phyloP scores from a whole-genome alignment of 1,140 invertebrate genomes.

The Drosophila lacertosa region DNA sequence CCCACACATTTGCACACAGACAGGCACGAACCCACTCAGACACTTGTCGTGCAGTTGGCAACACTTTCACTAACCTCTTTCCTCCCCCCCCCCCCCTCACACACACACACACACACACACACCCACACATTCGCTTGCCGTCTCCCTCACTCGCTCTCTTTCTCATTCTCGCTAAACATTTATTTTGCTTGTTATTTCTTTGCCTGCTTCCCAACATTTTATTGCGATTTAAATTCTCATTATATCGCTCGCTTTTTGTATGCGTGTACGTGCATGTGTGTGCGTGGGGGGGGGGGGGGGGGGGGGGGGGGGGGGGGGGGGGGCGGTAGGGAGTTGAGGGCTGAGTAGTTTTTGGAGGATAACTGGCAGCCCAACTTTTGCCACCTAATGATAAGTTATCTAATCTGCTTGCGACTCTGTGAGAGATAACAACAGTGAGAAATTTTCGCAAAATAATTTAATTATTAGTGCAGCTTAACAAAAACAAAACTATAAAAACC shows the following conservation, averaged over 20 bases:
- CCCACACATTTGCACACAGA: constrained; percentile 19
- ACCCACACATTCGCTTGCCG: background rate
- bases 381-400: constrained; percentile 56
- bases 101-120: too few species aligned
- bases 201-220: constrained; percentile 56
- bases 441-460: constrained; percentile 75
- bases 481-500: constrained; percentile 11
- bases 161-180: constrained; percentile 49
- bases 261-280: constrained; percentile 10
- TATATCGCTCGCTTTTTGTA: constrained; percentile 42
- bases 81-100: too few species aligned
- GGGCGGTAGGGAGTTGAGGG: too few species aligned
- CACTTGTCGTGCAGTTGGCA: constrained; percentile 56
- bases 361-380: constrained; percentile 36
- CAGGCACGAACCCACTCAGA: constrained; percentile 26
- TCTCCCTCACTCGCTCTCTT: constrained; percentile 2
- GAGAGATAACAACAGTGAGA: constrained; percentile 62
- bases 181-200: constrained; percentile 70
- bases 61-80: constrained; percentile 65
- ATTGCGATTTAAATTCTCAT: constrained; percentile 80
- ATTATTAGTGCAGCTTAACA: constrained; percentile 58
- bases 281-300: constrained; percentile 7
- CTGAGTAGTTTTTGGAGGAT: background rate
- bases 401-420: constrained; percentile 31
- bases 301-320: background rate